These are phyloP conservation scores for Pseudomyrmex pallidus DNA, from an alignment of 1,140 invertebrate species.

Conservation along the genomic window DNA sequence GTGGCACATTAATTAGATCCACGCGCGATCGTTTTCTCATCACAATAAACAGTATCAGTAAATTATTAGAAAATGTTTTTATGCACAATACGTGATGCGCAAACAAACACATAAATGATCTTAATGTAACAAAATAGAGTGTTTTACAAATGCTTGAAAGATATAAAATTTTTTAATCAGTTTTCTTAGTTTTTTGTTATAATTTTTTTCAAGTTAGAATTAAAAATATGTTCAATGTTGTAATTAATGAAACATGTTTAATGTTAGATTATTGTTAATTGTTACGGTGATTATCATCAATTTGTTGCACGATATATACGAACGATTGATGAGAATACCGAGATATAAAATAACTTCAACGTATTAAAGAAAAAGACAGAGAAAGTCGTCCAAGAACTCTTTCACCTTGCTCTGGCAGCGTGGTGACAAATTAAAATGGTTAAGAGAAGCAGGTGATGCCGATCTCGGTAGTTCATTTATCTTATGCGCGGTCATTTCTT, in stretches of 20 bases:
- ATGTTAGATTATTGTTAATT: conserved; percentile 16
- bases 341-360: neutral
- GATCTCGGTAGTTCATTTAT: conserved; percentile 66
- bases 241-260: neutral
- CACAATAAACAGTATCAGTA: too few relatives aligned
- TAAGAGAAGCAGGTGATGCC: conserved; percentile 71
- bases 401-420: conserved; percentile 58
- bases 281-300: too few relatives aligned
- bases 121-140: neutral
- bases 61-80: too few relatives aligned
- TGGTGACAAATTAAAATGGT: conserved; percentile 81
- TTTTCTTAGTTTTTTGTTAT: neutral
- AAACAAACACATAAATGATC: too few relatives aligned
- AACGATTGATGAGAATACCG: conserved; percentile 3
- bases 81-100: too few relatives aligned
- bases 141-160: neutral
- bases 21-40: conserved; percentile 61
- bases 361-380: conserved; percentile 43
- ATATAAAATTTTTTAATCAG: neutral
- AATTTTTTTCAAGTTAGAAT: neutral
- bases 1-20: conserved; percentile 80
- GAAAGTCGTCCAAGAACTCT: conserved; percentile 54
- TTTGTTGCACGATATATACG: too few relatives aligned
- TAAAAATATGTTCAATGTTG: neutral
- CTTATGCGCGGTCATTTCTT: conserved; percentile 68